Conservation (phyloP, 1,140 invertebrate species). For the Drosophila azteca region DNA sequence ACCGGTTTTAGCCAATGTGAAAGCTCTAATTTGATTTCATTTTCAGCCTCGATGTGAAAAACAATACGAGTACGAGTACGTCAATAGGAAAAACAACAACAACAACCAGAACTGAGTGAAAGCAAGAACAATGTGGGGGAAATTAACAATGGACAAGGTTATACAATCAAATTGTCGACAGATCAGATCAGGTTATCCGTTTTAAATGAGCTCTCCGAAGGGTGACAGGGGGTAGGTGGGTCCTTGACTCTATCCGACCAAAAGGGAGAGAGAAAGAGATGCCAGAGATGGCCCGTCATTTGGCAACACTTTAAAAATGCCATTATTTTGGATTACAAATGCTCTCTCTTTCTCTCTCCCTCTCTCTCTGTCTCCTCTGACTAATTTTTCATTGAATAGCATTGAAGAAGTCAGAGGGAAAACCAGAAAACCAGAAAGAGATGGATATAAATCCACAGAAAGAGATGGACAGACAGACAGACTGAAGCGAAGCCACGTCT, state of each 20-base stretch:
- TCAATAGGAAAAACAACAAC: constrained; percentile 30
- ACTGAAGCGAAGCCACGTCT: constrained; percentile 8
- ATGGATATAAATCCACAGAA: no score
- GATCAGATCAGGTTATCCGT: constrained; percentile 13
- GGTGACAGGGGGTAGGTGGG: background rate
- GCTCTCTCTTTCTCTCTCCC: constrained; percentile 1
- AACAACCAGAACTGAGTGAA: background rate
- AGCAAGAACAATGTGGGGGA: constrained; percentile 5
- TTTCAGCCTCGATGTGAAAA: constrained; percentile 42
- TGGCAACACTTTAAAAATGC: constrained; percentile 28
- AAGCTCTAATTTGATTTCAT: constrained; percentile 67
- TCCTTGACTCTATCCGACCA: background rate
- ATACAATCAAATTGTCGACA: constrained; percentile 18
- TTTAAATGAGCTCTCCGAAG: background rate
- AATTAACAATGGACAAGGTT: constrained; percentile 50
- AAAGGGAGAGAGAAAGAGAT: background rate
- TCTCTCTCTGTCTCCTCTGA: constrained; percentile 9
- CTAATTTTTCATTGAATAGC: constrained; percentile 60
- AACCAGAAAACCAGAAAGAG: constrained; percentile 1
- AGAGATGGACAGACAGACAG: no score
- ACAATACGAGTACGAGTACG: constrained; percentile 24
- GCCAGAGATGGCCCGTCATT: constrained; percentile 4
- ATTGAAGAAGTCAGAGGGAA: constrained; percentile 52
- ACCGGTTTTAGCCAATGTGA: constrained; percentile 4
- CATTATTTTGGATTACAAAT: constrained; percentile 36